Conservation (phyloP, 2,797 vertebrate genomes). For the Dryobates pubescens region DNA sequence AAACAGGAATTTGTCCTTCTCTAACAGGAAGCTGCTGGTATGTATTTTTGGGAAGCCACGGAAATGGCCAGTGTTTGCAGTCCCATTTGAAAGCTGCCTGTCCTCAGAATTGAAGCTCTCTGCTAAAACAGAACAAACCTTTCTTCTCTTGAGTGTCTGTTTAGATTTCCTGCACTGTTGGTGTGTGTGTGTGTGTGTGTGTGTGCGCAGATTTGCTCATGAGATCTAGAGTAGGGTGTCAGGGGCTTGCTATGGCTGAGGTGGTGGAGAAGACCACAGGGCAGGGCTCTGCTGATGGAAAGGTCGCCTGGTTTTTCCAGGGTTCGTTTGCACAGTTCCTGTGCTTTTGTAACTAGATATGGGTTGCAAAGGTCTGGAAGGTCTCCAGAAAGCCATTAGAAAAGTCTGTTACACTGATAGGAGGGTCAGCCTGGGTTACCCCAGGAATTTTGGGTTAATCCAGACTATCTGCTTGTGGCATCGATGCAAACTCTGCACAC, state of each 20-base stretch:
- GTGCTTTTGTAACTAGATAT: not conserved
- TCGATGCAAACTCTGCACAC: accelerated
- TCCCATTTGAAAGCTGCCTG: not conserved
- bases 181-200: not conserved
- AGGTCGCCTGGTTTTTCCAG: not conserved
- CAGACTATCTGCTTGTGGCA: not conserved
- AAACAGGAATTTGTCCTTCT: constrained; percentile 52
- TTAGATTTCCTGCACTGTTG: not conserved
- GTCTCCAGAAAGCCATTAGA: not conserved
- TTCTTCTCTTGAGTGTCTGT: accelerated
- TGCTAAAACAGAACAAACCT: not conserved
- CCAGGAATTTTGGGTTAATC: constrained; percentile 13
- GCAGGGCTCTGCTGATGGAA: not conserved
- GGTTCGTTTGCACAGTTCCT: not conserved
- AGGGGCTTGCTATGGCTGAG: not conserved
- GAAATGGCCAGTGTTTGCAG: not conserved
- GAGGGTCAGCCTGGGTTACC: not conserved
- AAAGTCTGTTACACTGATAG: not conserved
- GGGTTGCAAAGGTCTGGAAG: not conserved
- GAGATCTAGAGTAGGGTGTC: not conserved
- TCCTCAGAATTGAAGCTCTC: not conserved
- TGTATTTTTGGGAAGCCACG: constrained; percentile 57
- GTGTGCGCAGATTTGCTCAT: not conserved
- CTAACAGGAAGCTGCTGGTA: constrained; percentile 49
- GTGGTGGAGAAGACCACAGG: not conserved